phyloP scores from a whole-genome alignment of 2,797 vertebrate genomes.

The Gallinago nigripennis region DNA sequence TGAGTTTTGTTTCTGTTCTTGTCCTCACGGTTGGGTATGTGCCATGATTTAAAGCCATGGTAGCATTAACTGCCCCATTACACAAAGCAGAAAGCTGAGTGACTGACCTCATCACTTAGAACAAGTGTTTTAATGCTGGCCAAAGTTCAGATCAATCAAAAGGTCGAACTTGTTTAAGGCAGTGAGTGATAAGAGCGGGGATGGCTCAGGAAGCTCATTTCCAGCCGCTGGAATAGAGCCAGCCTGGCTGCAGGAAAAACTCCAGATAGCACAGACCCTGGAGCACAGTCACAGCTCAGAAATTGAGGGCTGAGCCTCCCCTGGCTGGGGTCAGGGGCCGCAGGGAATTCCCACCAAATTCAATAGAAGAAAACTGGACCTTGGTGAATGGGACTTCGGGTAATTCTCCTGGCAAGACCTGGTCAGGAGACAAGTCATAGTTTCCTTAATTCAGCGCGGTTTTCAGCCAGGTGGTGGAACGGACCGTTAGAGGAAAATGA shows the following conservation, averaged over 20 bases:
- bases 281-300: not conserved
- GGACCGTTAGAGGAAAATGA: not conserved
- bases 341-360: not conserved
- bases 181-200: not conserved
- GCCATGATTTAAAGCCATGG: constrained; percentile 2
- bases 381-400: not conserved
- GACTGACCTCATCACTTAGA: not conserved
- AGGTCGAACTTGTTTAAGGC: constrained; percentile 47
- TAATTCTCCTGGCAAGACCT: not conserved
- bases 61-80: not conserved
- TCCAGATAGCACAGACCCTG: not conserved
- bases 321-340: not conserved
- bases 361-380: not conserved
- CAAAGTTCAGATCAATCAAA: constrained; percentile 27
- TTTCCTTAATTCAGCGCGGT: not conserved
- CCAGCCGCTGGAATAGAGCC: not conserved
- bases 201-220: not conserved
- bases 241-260: not conserved
- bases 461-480: not conserved
- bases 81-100: not conserved
- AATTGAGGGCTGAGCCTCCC: not conserved
- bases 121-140: constrained; percentile 1
- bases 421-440: not conserved
- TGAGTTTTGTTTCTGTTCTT: not conserved
- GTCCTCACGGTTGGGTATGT: not conserved